A percentile compares a stretch with the other conserved stretches of the same genome.
Evolutionary conservation across 2,113 vertebrate genomes (phyloP).

Genomic region (Thamnaconus septentrionalis): DNA sequence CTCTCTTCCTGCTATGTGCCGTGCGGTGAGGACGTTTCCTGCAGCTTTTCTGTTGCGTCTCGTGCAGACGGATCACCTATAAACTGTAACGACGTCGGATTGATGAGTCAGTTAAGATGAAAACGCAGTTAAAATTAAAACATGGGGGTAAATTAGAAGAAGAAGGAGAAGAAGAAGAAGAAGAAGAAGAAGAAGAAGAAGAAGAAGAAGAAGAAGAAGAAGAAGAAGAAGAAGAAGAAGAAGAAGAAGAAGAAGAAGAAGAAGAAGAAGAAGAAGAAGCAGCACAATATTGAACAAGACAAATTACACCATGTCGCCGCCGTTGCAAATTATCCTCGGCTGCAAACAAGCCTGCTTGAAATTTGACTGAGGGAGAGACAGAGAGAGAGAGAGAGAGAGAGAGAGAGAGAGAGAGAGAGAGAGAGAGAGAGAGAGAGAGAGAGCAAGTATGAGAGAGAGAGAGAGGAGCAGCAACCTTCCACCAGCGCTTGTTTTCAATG

Average conservation of each 20-base stretch:
- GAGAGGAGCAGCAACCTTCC: too few species aligned
- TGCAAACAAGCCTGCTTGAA: slow-evolving; percentile 11
- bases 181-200: too few species aligned
- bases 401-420: too few species aligned
- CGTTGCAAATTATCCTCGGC: slow-evolving; percentile 24
- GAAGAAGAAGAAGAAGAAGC: too few species aligned
- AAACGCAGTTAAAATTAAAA: slow-evolving; percentile 18
- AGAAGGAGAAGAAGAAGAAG: too few species aligned
- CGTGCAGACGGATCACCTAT: slow-evolving; percentile 2
- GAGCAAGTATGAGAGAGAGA: not conserved
- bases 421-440: not conserved
- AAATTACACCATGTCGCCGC: slow-evolving; percentile 50
- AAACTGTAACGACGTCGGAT: slow-evolving; percentile 32
- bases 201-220: too few species aligned
- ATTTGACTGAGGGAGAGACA: slow-evolving; percentile 5
- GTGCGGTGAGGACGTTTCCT: too few species aligned
- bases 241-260: too few species aligned
- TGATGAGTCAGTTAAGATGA: not conserved
- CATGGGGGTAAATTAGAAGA: too few species aligned
- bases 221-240: too few species aligned
- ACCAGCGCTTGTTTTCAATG: not conserved
- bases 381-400: not conserved
- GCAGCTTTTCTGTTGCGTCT: not conserved
- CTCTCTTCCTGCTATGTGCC: too few species aligned
- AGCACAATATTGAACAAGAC: slow-evolving; percentile 19